phyloP scores from a whole-genome alignment of 2,888 invertebrate species.

The Synergus japonicus region DNA sequence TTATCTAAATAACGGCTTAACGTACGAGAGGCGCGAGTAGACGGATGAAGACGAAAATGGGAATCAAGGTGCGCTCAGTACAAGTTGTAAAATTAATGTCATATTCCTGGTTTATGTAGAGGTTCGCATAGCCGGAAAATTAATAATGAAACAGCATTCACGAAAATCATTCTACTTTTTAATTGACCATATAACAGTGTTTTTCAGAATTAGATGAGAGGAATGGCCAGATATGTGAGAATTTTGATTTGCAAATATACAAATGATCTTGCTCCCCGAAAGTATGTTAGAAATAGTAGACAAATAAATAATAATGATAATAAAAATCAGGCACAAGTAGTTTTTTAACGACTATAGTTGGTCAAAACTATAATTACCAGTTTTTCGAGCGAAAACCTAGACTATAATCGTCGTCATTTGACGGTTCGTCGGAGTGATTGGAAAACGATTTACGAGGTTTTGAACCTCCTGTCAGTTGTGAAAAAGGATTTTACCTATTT shows the following conservation, averaged over 20 bases:
- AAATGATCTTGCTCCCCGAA: conserved; percentile 37
- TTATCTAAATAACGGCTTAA: conserved; percentile 35
- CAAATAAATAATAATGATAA: conserved; percentile 60
- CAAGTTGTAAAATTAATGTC: background rate
- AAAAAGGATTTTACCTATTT: conserved; percentile 25
- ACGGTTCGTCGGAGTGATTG: conserved; percentile 3
- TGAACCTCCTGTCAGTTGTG: background rate
- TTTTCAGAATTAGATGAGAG: background rate
- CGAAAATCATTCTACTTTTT: background rate
- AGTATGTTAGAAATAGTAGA: conserved; percentile 44
- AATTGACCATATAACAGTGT: conserved; percentile 15
- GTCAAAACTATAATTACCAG: conserved; percentile 36
- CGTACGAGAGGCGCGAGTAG: conserved; percentile 39
- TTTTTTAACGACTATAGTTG: conserved; percentile 58
- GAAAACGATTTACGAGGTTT: conserved; percentile 22
- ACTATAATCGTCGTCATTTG: conserved; percentile 37
- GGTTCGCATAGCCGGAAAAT: background rate
- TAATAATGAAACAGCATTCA: background rate
- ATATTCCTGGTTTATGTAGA: conserved; percentile 21
- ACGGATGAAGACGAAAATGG: conserved; percentile 30
- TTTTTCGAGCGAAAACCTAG: conserved; percentile 44
- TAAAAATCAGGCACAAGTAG: conserved; percentile 73
- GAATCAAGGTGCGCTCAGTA: conserved; percentile 5
- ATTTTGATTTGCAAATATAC: conserved; percentile 6
- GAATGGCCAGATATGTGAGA: background rate